Conservation (phyloP, 2,888 invertebrate species). For the Phragmatobia fuliginosa region DNA sequence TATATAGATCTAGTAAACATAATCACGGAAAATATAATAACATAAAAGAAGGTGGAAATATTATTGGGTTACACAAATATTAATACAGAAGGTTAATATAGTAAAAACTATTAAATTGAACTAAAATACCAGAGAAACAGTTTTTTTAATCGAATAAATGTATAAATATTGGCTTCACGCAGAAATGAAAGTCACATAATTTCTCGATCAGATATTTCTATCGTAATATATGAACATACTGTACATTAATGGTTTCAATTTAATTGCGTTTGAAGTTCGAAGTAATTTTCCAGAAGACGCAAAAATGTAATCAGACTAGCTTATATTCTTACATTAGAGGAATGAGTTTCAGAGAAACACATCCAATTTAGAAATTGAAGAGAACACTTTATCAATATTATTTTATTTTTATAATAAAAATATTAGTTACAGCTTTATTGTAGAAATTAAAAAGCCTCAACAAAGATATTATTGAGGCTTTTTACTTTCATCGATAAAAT, state of each 20-base stretch:
- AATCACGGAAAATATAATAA: neutral
- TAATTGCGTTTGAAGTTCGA: slow-evolving; percentile 42
- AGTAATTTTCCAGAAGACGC: slow-evolving; percentile 47
- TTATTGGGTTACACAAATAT: neutral
- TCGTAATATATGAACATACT: neutral
- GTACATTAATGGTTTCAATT: slow-evolving; percentile 26
- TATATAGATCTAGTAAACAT: too few species aligned
- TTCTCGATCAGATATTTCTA: neutral
- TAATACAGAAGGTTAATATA: neutral
- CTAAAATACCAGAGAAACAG: too few species aligned
- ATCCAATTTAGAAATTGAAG: slow-evolving; percentile 34
- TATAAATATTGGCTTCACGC: neutral
- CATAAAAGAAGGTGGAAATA: neutral
- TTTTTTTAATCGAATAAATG: neutral
- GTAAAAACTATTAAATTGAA: neutral
- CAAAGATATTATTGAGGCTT: too few species aligned
- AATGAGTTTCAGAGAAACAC: slow-evolving; percentile 23
- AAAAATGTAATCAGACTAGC: slow-evolving; percentile 46
- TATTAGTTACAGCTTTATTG: too few species aligned
- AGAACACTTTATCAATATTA: neutral
- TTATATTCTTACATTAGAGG: slow-evolving; percentile 30
- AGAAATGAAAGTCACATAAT: neutral
- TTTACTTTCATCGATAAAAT: too few species aligned
- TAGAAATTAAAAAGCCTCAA: too few species aligned
- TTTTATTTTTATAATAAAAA: too few species aligned